A percentile compares a stretch with the other conserved stretches of the same genome.
Conservation (phyloP, 2,797 vertebrate species). For the Chelmon rostratus region DNA sequence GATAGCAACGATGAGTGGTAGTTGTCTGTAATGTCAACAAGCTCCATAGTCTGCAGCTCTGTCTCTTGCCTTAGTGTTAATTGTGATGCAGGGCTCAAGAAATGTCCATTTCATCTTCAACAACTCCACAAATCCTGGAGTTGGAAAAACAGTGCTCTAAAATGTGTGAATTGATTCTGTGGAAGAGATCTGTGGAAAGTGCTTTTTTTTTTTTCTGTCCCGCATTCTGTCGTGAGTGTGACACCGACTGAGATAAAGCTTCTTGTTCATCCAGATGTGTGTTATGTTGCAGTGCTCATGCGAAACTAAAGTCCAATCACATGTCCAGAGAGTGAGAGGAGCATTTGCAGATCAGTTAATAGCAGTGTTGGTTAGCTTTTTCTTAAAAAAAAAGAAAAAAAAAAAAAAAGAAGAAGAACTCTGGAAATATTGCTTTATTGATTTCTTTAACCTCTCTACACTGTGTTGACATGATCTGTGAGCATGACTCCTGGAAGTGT, state of each 20-base stretch:
- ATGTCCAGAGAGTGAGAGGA: neutral
- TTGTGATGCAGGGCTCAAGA: too few species aligned
- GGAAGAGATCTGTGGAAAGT: too few species aligned
- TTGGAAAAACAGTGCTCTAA: neutral
- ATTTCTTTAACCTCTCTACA: neutral
- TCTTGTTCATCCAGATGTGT: neutral
- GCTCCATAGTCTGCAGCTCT: neutral
- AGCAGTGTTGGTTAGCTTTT: too few species aligned
- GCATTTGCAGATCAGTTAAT: too few species aligned
- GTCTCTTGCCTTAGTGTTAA: neutral
- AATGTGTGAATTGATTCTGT: neutral
- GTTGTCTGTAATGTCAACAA: too few species aligned
- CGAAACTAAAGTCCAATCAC: neutral
- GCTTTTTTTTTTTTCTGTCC: neutral
- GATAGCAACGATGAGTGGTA: too few species aligned
- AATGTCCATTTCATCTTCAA: neutral
- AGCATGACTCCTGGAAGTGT: slow-evolving; percentile 15
- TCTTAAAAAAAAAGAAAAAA: too few species aligned
- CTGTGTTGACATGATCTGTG: neutral
- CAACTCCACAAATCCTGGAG: neutral
- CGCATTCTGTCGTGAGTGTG: neutral
- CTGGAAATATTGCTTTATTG: too few species aligned
- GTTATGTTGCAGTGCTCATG: too few species aligned
- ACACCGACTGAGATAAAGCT: neutral
- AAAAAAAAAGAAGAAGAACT: too few species aligned